Conservation (phyloP, 2,797 vertebrate genomes). For the Clarias platycephalus region DNA sequence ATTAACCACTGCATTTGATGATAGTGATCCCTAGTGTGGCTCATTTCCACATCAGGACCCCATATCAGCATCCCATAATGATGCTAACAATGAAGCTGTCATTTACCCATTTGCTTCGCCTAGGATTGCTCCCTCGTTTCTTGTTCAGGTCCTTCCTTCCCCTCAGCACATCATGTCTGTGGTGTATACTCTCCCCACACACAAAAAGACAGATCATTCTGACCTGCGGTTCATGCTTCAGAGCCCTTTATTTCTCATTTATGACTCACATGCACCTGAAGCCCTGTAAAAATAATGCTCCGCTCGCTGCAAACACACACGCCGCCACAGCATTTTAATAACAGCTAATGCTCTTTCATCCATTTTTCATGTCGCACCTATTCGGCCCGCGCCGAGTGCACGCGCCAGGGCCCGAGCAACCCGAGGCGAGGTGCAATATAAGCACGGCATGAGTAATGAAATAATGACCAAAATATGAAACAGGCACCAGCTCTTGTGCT, state of each 20-base stretch:
- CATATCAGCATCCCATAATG: slow-evolving; percentile 3
- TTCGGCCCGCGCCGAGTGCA: slow-evolving; percentile 23
- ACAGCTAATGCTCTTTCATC: slow-evolving; percentile 52
- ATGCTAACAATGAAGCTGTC: slow-evolving; percentile 33
- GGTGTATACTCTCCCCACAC: slow-evolving; percentile 13
- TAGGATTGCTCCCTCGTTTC: slow-evolving; percentile 37
- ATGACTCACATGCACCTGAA: slow-evolving; percentile 54
- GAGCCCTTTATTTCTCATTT: slow-evolving; percentile 50
- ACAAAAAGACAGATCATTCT: slow-evolving; percentile 50
- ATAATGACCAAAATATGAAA: slow-evolving; percentile 73
- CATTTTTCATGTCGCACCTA: slow-evolving; percentile 55
- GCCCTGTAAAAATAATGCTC: slow-evolving; percentile 45
- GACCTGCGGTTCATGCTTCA: slow-evolving; percentile 37
- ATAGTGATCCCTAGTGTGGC: background rate
- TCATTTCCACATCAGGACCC: background rate
- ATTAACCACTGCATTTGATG: background rate
- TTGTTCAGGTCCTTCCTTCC: slow-evolving; percentile 10
- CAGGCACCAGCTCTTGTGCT: slow-evolving; percentile 37
- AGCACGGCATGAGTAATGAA: slow-evolving; percentile 73
- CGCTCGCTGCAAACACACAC: slow-evolving; percentile 28
- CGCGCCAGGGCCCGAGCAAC: slow-evolving; percentile 50
- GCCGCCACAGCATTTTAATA: slow-evolving; percentile 54
- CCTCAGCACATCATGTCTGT: background rate
- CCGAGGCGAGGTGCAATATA: slow-evolving; percentile 67
- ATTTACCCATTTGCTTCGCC: slow-evolving; percentile 40